Conservation (phyloP, 2,113 vertebrate species). For the Speoplatyrhinus poulsoni region DNA sequence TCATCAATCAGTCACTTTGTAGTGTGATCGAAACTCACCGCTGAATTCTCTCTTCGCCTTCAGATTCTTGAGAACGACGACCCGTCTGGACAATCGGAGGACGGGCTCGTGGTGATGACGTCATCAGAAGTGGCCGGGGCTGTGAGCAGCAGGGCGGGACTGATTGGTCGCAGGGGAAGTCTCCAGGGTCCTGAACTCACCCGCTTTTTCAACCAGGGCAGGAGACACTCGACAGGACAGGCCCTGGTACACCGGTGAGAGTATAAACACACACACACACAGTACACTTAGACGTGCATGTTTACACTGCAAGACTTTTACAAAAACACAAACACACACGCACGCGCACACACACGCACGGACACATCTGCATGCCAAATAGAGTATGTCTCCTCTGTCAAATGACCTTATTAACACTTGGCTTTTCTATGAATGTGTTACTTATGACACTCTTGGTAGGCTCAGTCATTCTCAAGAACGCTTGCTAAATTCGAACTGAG, state of each 20-base stretch:
- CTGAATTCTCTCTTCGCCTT: neutral
- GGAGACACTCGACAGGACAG: slow-evolving; percentile 71
- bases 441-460: neutral
- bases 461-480: neutral
- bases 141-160: slow-evolving; percentile 24
- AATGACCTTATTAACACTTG: slow-evolving; percentile 13
- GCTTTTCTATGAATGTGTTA: slow-evolving; percentile 16
- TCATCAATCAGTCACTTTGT: neutral
- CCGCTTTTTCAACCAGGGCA: slow-evolving; percentile 51
- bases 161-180: slow-evolving; percentile 61
- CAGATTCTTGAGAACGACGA: slow-evolving; percentile 78
- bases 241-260: slow-evolving; percentile 57
- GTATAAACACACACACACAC: neutral
- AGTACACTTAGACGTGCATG: neutral
- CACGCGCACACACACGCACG: slow-evolving; percentile 1
- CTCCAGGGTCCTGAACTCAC: slow-evolving; percentile 58
- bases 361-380: neutral
- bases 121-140: slow-evolving; percentile 55
- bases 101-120: slow-evolving; percentile 10
- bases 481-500: too few species aligned
- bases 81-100: slow-evolving; percentile 54
- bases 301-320: too few species aligned
- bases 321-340: slow-evolving; percentile 1
- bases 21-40: neutral
- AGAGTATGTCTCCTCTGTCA: too few species aligned